Evolutionary conservation across 2,888 invertebrate species (phyloP).

Genomic region (Tenthredo distinguenda): DNA sequence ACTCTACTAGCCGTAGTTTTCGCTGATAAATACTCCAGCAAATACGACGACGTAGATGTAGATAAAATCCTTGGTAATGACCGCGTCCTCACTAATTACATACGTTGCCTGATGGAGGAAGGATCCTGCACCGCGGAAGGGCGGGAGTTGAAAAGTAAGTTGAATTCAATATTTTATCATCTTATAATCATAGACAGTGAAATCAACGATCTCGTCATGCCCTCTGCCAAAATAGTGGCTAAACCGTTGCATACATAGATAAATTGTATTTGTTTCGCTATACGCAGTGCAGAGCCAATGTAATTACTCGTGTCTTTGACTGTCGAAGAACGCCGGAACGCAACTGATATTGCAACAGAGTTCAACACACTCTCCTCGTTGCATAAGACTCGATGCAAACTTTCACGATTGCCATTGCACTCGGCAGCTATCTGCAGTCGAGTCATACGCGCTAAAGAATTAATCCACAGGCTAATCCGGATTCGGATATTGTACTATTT

Average conservation of each 20-base stretch:
- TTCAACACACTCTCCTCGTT: conserved; percentile 68
- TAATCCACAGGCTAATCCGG: not conserved
- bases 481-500: not conserved
- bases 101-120: conserved; percentile 82
- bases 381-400: conserved; percentile 68
- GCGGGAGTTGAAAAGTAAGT: conserved; percentile 82
- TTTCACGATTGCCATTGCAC: conserved; percentile 67
- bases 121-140: conserved; percentile 82
- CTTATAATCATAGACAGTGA: not conserved
- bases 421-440: not conserved
- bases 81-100: conserved; percentile 81
- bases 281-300: not conserved
- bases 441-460: not conserved
- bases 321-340: conserved; percentile 40
- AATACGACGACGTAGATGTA: conserved; percentile 81
- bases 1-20: conserved; percentile 65
- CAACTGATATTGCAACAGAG: conserved; percentile 59
- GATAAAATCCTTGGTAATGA: conserved; percentile 81
- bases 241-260: not conserved
- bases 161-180: conserved; percentile 2
- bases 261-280: not conserved
- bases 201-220: not conserved
- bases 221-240: not conserved
- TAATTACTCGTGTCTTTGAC: not conserved
- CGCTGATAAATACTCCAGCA: conserved; percentile 76